Percentiles rank a stretch among this genome's conserved stretches.
These are phyloP conservation scores for Stramonita haemastoma DNA, from an alignment of 2,888 invertebrate species.

Conservation along the genomic window DNA sequence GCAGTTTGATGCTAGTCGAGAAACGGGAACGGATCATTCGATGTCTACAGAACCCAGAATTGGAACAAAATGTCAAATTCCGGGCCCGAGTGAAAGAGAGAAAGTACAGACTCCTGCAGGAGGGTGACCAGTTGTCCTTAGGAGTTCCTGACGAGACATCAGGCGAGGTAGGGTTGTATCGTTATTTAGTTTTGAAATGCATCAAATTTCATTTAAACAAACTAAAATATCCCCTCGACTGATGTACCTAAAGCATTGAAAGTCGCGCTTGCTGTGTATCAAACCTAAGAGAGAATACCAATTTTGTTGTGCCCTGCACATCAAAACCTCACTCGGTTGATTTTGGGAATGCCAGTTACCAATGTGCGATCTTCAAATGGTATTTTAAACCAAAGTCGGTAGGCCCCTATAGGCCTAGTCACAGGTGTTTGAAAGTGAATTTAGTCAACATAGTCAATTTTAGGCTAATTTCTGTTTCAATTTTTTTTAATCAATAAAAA, in stretches of 20 bases:
- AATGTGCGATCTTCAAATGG: no score
- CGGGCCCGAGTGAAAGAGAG: conserved; percentile 50
- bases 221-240: background rate
- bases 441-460: no score
- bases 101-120: conserved; percentile 50
- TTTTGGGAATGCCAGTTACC: no score
- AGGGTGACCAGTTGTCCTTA: background rate
- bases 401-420: no score
- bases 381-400: no score
- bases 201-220: background rate
- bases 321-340: background rate
- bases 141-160: conserved; percentile 24
- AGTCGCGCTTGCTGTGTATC: background rate
- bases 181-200: background rate
- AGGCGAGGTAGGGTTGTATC: conserved; percentile 3
- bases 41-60: conserved; percentile 45
- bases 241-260: background rate
- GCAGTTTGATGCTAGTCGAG: conserved; percentile 38
- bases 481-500: no score
- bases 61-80: conserved; percentile 47
- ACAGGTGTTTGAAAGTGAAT: no score
- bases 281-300: conserved; percentile 25
- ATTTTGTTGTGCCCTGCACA: conserved; percentile 14
- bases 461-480: no score
- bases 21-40: conserved; percentile 48